These are phyloP conservation scores for Phrixothrix hirtus DNA, from an alignment of 2,888 invertebrate species.

Conservation along the genomic window DNA sequence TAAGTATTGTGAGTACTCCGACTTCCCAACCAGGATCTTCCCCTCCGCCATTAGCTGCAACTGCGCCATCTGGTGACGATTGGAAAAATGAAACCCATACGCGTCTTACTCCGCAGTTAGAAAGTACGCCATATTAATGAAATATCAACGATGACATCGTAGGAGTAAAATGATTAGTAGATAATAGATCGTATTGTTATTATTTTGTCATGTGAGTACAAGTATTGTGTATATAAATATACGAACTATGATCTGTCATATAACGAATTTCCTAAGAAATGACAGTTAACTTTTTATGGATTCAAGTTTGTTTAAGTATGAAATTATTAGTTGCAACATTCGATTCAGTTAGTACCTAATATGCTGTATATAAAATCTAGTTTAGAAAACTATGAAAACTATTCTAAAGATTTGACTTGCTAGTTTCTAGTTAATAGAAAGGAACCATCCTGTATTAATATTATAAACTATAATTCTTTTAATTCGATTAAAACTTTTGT, in stretches of 20 bases:
- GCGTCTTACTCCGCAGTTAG: constrained; percentile 49
- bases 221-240: constrained; percentile 9
- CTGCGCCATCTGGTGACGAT: constrained; percentile 49
- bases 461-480: too few relatives aligned
- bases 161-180: constrained; percentile 11
- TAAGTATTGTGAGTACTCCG: constrained; percentile 60
- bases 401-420: constrained; percentile 24
- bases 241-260: neutral
- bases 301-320: too few relatives aligned
- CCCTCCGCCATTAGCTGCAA: constrained; percentile 51
- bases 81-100: constrained; percentile 53
- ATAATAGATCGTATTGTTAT: constrained; percentile 8
- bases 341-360: too few relatives aligned
- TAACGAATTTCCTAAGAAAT: neutral
- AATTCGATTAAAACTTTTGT: constrained; percentile 10
- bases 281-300: constrained; percentile 4
- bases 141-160: constrained; percentile 14
- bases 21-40: constrained; percentile 49
- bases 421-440: constrained; percentile 15
- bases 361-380: too few relatives aligned
- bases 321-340: too few relatives aligned
- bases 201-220: constrained; percentile 11
- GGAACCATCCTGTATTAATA: too few relatives aligned
- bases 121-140: constrained; percentile 51
- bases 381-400: too few relatives aligned